Base-by-base conservation (phyloP, 2,113 vertebrate species). In the Oryzias woworae region DNA sequence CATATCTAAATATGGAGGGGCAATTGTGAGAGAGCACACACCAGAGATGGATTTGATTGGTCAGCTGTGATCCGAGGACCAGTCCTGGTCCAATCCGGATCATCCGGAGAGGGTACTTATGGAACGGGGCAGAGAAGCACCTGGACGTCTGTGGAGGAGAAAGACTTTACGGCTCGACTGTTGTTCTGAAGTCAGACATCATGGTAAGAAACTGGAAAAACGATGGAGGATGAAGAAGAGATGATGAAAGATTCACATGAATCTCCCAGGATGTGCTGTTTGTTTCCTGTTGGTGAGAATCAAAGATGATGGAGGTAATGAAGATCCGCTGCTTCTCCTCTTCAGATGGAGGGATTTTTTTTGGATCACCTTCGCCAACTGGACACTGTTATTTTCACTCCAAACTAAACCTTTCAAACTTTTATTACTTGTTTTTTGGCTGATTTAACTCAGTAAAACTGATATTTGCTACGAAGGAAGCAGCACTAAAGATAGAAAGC, bases 1-100 rank as follows among this genome's bases (percentile, higher is more conserved):
- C 36, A 36, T 71, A 63, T 88, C 89, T 91, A 91, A 90, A 89
- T 86, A 79, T 89, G 90, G 92, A 62, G 55, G 79, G 70, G 61
- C 67, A 73, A 71, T 62, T 79, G 63, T 60, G 17, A 42, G 55
- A 51, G 53, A 61, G 41, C 58, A 55, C 70, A 31, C 61, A 65
- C 31, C 51, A 67, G 73, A 53, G 68, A 57, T 26, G 5, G 10
- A 63, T 69, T 61, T 68, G 87, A 91, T 91, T 92, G 91, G 91
- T 42, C 41, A 48, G 56, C 57, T 66, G 17, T 53, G 49, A 26
- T 63, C 56, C 5, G 53, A 76, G 75, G 71, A 70, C 53, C 60
- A 42, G 22, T 42, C 63, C 52, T 62, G 66, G 69, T 63, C 91
- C 90, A 90, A 92, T 92, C 88, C 81, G 74, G 58, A 54, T 65